Evolutionary conservation across 2,113 vertebrate genomes (phyloP).

Genomic region (Marcusenius ussheri): DNA sequence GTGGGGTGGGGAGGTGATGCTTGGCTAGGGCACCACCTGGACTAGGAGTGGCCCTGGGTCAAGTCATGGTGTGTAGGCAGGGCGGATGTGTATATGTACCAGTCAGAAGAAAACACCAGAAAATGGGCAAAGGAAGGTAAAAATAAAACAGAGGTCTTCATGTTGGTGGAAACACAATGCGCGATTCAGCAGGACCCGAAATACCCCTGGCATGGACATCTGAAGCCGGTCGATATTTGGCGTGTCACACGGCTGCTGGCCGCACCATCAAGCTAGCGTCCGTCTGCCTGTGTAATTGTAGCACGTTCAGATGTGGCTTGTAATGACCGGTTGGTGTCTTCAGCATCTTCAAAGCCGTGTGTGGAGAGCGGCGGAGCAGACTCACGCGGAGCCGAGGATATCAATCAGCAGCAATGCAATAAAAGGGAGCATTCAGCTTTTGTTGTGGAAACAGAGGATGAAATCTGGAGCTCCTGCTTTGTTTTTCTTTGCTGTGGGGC

Average conservation of each 20-base stretch:
- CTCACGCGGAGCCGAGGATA: not conserved
- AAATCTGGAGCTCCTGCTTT: not conserved
- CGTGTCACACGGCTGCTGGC: not conserved
- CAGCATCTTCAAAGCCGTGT: not conserved
- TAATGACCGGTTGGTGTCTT: conserved; percentile 5
- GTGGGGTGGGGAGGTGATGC: not conserved
- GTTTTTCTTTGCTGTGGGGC: not conserved
- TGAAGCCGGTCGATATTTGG: not conserved
- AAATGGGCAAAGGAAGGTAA: not conserved
- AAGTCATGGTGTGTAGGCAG: not conserved
- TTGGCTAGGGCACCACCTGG: not conserved
- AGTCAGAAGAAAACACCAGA: not conserved
- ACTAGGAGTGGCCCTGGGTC: not conserved
- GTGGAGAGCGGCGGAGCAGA: not conserved
- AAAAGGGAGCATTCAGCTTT: not conserved
- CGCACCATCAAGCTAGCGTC: not conserved
- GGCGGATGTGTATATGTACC: not conserved
- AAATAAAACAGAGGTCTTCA: not conserved
- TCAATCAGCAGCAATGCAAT: not conserved
- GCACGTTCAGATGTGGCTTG: conserved; percentile 7
- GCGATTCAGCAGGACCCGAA: not conserved
- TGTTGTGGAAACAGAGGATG: not conserved
- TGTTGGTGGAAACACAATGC: not conserved
- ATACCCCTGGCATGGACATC: conserved; percentile 3
- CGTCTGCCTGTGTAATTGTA: not conserved